Evolutionary conservation across 1,140 invertebrate genomes (phyloP).

Genomic region (Pentalonia nigronervosa): DNA sequence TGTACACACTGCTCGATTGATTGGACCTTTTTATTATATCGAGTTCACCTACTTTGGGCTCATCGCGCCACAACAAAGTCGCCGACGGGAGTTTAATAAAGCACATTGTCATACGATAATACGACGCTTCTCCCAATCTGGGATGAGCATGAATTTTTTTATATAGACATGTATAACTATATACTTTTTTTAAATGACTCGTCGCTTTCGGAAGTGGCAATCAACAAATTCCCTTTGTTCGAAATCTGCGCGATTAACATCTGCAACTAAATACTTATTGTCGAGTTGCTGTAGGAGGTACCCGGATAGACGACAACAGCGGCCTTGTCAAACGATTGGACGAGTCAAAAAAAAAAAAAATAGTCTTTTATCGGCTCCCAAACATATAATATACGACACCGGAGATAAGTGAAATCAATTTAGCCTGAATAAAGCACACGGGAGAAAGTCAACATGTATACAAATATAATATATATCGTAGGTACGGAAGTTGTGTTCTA

Average conservation of each 20-base stretch:
- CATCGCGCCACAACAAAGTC: background rate
- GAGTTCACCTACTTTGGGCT: background rate
- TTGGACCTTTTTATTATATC: background rate
- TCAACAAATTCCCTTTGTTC: constrained; percentile 43
- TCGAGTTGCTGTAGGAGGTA: constrained; percentile 46
- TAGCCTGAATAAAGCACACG: background rate
- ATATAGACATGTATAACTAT: background rate
- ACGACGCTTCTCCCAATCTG: background rate
- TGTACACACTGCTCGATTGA: background rate
- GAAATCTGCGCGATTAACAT: background rate
- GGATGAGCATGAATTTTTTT: background rate
- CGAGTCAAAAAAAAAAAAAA: background rate
- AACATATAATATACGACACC: background rate
- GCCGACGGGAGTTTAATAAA: constrained; percentile 1
- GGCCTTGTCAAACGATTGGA: constrained; percentile 26
- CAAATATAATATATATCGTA: background rate
- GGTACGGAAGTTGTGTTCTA: background rate
- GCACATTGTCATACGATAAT: background rate
- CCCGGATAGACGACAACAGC: constrained; percentile 26
- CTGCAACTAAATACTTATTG: constrained; percentile 39
- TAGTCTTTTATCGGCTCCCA: constrained; percentile 11
- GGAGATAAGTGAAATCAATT: constrained; percentile 28
- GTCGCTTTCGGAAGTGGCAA: constrained; percentile 52
- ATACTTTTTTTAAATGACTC: constrained; percentile 28
- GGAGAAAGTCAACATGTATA: constrained; percentile 18